Percentiles rank a stretch among this genome's conserved stretches.
Conservation (phyloP, 2,113 vertebrate species). For the Uria lomvia region DNA sequence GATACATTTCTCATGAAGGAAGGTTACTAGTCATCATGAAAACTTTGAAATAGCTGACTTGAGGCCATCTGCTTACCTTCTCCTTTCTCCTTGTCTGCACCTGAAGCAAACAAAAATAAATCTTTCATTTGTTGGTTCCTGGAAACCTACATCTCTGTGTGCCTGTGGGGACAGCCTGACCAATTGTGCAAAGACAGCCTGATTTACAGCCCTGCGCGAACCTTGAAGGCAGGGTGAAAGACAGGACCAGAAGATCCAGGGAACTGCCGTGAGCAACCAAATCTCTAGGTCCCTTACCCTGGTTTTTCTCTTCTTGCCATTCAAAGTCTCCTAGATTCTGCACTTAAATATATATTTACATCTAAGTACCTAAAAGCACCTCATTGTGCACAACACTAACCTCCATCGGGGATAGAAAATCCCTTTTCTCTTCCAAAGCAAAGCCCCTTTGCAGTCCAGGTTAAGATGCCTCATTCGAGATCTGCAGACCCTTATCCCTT, state of each 20-base stretch:
- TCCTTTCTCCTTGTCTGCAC: neutral
- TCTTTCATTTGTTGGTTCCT: neutral
- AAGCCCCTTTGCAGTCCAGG: neutral
- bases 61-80: neutral
- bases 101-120: neutral
- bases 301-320: neutral
- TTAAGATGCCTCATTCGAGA: neutral
- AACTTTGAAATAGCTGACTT: neutral
- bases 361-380: neutral
- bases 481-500: neutral
- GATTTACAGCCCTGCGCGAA: neutral
- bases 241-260: neutral
- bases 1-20: neutral
- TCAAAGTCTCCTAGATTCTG: neutral
- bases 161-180: neutral
- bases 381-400: too few species aligned
- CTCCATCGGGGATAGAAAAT: neutral
- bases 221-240: neutral
- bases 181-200: neutral
- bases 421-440: neutral
- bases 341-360: neutral
- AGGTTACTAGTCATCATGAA: rapidly evolving
- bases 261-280: neutral
- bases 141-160: neutral
- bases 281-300: neutral